phyloP scores from a whole-genome alignment of 2,888 invertebrate species.

The Tortrix viridana region DNA sequence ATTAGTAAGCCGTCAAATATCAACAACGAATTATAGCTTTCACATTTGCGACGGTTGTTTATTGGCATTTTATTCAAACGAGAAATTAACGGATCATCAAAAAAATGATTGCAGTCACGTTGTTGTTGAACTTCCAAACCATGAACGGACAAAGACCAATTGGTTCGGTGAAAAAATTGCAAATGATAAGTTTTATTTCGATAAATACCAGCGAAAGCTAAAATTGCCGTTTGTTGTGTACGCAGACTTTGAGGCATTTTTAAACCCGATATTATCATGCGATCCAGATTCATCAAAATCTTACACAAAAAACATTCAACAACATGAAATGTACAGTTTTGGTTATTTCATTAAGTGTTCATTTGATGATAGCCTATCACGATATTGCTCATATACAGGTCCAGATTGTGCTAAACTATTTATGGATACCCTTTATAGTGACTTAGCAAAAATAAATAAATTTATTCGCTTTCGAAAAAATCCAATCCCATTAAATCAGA shows the following conservation, averaged over 20 bases:
- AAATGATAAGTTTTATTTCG: constrained; percentile 40
- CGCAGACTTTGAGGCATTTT: constrained; percentile 45
- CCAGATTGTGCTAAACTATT: neutral
- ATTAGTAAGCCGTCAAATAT: constrained; percentile 20
- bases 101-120: constrained; percentile 40
- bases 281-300: constrained; percentile 42
- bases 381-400: neutral
- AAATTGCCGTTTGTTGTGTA: constrained; percentile 43
- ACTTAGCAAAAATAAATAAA: neutral
- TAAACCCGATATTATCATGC: constrained; percentile 44
- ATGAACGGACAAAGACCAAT: constrained; percentile 11
- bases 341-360: constrained; percentile 11
- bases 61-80: constrained; percentile 34
- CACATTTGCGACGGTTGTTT: constrained; percentile 40
- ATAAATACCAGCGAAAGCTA: constrained; percentile 37
- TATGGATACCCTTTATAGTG: neutral
- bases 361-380: neutral
- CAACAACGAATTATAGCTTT: constrained; percentile 4
- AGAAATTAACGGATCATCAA: constrained; percentile 37
- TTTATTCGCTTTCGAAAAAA: constrained; percentile 8
- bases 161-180: constrained; percentile 1
- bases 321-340: constrained; percentile 34
- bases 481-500: neutral
- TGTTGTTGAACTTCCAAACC: constrained; percentile 38
- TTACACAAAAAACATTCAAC: constrained; percentile 43